These are phyloP conservation scores for Crotophaga sulcirostris DNA, from an alignment of 2,113 vertebrate genomes.

Conservation along the genomic window DNA sequence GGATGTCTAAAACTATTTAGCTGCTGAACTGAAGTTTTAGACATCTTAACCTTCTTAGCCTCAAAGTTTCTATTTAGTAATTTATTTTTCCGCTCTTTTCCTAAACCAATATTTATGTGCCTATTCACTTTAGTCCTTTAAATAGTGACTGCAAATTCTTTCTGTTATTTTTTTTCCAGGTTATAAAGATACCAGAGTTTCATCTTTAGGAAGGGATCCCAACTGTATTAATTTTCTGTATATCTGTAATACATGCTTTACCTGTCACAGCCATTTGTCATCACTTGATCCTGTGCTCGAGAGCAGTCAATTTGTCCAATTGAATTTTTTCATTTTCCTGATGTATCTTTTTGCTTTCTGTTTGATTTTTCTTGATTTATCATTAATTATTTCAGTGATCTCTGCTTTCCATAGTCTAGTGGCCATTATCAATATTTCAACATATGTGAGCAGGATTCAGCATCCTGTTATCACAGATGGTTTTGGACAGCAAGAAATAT, in stretches of 20 bases:
- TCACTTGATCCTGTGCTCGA: not conserved
- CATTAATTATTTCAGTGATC: not conserved
- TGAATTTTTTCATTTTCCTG: not conserved
- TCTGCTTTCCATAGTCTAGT: not conserved
- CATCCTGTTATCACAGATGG: not conserved
- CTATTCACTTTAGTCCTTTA: not conserved
- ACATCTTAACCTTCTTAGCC: not conserved
- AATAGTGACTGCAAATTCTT: not conserved
- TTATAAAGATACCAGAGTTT: not conserved
- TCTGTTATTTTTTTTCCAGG: not conserved
- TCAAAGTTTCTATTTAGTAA: not conserved
- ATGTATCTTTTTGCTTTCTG: not conserved
- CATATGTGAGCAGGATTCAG: not conserved
- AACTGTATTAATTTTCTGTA: not conserved
- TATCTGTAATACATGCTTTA: not conserved
- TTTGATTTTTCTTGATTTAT: not conserved
- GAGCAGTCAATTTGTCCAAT: not conserved
- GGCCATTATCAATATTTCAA: not conserved
- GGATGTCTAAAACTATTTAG: not conserved
- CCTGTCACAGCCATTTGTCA: not conserved
- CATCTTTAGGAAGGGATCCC: not conserved
- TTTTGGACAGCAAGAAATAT: not conserved
- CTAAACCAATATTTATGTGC: not conserved
- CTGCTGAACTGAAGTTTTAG: not conserved
- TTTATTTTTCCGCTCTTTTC: not conserved